These are phyloP conservation scores for Crioceris asparagi DNA, from an alignment of 2,888 invertebrate species.

Conservation along the genomic window DNA sequence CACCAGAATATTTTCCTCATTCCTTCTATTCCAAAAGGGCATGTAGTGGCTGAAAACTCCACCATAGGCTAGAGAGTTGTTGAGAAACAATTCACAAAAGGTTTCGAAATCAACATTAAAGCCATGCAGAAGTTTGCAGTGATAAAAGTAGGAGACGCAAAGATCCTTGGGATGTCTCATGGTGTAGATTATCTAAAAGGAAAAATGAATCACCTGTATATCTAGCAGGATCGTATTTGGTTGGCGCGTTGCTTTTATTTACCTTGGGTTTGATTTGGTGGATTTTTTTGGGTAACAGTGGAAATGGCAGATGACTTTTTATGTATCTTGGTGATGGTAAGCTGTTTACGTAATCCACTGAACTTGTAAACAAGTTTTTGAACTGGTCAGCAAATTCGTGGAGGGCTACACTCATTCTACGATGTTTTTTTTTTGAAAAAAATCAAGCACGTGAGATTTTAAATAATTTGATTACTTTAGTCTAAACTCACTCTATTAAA, in stretches of 20 bases:
- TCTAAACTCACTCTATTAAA: constrained; percentile 51
- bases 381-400: constrained; percentile 18
- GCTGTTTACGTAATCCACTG: constrained; percentile 59
- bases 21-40: constrained; percentile 58
- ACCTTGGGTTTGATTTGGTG: constrained; percentile 62
- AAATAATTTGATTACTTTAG: too few relatives aligned
- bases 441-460: too few relatives aligned
- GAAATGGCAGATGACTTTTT: constrained; percentile 64
- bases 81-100: constrained; percentile 63
- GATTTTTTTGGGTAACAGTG: constrained; percentile 55
- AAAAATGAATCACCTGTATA: constrained; percentile 1
- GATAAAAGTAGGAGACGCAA: constrained; percentile 80
- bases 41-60: constrained; percentile 53
- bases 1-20: constrained; percentile 64
- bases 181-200: constrained; percentile 67
- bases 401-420: constrained; percentile 21
- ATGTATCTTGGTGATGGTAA: constrained; percentile 59
- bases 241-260: too few relatives aligned
- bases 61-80: constrained; percentile 52
- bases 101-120: constrained; percentile 51
- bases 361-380: constrained; percentile 48
- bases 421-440: too few relatives aligned
- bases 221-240: too few relatives aligned
- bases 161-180: constrained; percentile 85
- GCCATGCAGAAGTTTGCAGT: constrained; percentile 62